Conservation (phyloP, 2,113 vertebrate species). For the Gila orcuttii region DNA sequence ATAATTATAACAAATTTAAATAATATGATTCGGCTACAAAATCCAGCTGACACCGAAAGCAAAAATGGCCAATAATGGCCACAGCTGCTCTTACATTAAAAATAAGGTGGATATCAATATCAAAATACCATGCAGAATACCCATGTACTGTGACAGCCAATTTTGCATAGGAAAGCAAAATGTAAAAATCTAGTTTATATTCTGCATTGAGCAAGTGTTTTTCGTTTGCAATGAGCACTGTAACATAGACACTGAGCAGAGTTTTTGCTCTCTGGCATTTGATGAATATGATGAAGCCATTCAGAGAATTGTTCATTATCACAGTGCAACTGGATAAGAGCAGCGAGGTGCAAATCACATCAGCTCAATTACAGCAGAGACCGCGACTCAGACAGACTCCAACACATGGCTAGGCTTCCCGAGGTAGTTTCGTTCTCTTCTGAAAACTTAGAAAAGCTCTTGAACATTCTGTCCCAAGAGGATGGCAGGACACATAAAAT, state of each 20-base stretch:
- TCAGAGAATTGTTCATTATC: constrained; percentile 41
- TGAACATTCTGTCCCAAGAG: constrained; percentile 9
- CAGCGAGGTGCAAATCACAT: constrained; percentile 47
- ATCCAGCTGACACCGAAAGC: too few species aligned
- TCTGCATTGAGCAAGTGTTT: background rate
- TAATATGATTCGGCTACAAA: too few species aligned
- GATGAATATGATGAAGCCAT: constrained; percentile 18
- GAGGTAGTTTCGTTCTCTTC: background rate
- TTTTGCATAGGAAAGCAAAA: background rate
- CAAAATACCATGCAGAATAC: background rate
- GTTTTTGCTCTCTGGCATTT: constrained; percentile 42
- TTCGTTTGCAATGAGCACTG: background rate
- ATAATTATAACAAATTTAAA: too few species aligned
- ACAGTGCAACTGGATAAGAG: constrained; percentile 30
- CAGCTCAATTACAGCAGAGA: constrained; percentile 23
- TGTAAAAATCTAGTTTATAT: constrained; percentile 15
- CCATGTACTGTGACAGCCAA: background rate
- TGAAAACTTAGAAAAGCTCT: constrained; percentile 2
- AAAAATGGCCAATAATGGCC: too few species aligned
- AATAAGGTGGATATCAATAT: background rate
- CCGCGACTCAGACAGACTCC: background rate
- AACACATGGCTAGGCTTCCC: background rate
- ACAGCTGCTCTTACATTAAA: background rate
- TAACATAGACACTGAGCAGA: constrained; percentile 10
- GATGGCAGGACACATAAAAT: background rate